phyloP scores from a whole-genome alignment of 2,113 vertebrate species.

The Elephantulus edwardii region DNA sequence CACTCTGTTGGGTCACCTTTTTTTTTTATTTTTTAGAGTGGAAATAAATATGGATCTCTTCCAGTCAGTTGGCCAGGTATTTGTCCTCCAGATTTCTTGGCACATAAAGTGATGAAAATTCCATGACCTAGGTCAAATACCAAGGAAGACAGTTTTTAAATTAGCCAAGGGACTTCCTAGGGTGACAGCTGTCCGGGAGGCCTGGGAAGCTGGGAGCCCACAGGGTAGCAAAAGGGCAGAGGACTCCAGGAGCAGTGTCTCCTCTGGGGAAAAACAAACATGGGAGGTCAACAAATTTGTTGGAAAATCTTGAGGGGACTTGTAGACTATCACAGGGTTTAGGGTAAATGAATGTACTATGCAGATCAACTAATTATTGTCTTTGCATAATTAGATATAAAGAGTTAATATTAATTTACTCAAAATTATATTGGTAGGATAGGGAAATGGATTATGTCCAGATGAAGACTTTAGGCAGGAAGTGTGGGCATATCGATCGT shows the following conservation, averaged over 20 bases:
- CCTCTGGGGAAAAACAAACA: neutral
- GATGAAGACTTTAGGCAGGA: neutral
- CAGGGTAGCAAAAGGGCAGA: accelerated
- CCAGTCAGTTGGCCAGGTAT: too few relatives aligned
- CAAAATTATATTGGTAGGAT: neutral
- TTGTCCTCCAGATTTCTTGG: too few relatives aligned
- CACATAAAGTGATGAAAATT: too few relatives aligned
- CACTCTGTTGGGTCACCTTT: too few relatives aligned
- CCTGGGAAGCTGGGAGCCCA: too few relatives aligned
- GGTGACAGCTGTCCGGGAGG: neutral
- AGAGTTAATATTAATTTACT: slow-evolving; percentile 9
- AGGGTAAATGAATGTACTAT: too few relatives aligned
- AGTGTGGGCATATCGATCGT: neutral
- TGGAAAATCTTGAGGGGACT: neutral
- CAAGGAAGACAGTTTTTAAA: too few relatives aligned
- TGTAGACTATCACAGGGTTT: too few relatives aligned
- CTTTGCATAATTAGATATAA: neutral
- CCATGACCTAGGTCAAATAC: too few relatives aligned
- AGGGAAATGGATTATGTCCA: neutral
- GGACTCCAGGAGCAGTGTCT: neutral
- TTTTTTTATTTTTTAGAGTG: too few relatives aligned
- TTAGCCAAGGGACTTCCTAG: neutral
- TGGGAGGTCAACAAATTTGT: neutral
- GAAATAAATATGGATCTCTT: too few relatives aligned
- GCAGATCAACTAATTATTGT: too few relatives aligned